Evolutionary conservation across 1,140 invertebrate genomes (phyloP), one percentile per base, ranked within the genome.

Genomic region (Dinothrombium tinctorium): DNA sequence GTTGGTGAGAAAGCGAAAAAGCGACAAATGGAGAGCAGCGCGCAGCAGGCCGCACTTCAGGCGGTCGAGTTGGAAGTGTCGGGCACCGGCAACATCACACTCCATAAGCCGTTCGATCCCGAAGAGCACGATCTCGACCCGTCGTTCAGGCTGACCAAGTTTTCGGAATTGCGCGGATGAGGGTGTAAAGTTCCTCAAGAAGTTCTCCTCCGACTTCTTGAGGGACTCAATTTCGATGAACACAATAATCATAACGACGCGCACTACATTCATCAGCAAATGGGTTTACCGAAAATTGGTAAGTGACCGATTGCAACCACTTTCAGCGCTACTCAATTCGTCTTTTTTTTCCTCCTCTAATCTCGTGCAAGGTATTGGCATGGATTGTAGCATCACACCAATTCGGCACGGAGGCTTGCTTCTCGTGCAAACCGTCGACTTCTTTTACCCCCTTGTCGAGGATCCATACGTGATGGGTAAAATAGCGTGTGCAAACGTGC

Each of bases 381-480:
- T 87, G 72, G 82, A 87, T 66, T 73, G 76, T 32, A 77, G 76
- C 50, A 73, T 86, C 46, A 84, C 76, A 32, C 82, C 89, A 6
- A 60, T 96, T 14, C 69, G 87, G 35, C 84, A 95, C 58, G 77
- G 78, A 43, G 86, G 86, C 2, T 66, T 95, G 1, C 90, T 80
- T 50, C 64, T 96, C 47, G 86, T 96, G 5, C 90, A 96, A 61
- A 96, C 90, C 20, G 94, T 87, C 47, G 90, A 96, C 59, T 96
- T 92, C 60, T 95, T 98, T 56, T 98, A 96, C 58, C 90, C 90
- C 7, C 63, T 96, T 35, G 86, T 96, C 25, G 90, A 98, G 57
- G 90, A 98, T 63, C 90, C 92, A 3, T 96, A 95, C 52, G 86
- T 95, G 80, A 92, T 86, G 89, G 76, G 76, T 19, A 90, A 92